These are phyloP conservation scores for Aegithalos caudatus DNA, from an alignment of 2,113 vertebrate genomes.

Conservation along the genomic window DNA sequence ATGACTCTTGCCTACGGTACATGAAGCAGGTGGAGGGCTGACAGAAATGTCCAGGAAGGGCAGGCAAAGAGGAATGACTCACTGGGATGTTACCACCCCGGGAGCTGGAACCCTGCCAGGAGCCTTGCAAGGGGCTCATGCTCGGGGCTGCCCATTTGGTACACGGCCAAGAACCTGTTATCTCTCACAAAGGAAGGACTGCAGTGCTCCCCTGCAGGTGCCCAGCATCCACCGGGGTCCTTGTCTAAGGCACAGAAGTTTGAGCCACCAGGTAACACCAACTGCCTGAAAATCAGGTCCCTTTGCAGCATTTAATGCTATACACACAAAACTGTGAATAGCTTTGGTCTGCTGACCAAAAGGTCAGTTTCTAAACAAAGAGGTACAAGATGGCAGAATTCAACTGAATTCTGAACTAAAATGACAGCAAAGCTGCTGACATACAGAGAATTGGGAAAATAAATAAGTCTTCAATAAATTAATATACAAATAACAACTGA, in stretches of 20 bases:
- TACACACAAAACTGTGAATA: background rate
- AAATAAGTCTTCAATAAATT: background rate
- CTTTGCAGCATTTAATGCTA: background rate
- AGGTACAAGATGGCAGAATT: background rate
- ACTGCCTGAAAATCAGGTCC: background rate
- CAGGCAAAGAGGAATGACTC: background rate
- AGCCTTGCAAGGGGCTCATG: background rate
- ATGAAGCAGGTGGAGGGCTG: background rate
- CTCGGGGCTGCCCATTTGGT: background rate
- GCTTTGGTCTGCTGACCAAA: background rate
- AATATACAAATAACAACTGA: background rate
- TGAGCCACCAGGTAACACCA: background rate
- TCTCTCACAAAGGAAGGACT: background rate
- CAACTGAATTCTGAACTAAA: background rate
- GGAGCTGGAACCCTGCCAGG: background rate
- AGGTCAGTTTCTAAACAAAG: background rate
- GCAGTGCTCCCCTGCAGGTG: background rate
- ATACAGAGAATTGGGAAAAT: background rate
- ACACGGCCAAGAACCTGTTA: background rate
- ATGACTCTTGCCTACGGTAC: fast-evolving
- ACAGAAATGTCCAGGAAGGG: background rate
- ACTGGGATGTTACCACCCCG: fast-evolving
- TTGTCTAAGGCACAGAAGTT: background rate
- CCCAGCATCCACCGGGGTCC: background rate
- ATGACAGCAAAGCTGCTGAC: background rate